Percentiles rank a stretch among this genome's conserved stretches.
phyloP scores from a whole-genome alignment of 2,113 vertebrate species.

The Muscicapa adusta region DNA sequence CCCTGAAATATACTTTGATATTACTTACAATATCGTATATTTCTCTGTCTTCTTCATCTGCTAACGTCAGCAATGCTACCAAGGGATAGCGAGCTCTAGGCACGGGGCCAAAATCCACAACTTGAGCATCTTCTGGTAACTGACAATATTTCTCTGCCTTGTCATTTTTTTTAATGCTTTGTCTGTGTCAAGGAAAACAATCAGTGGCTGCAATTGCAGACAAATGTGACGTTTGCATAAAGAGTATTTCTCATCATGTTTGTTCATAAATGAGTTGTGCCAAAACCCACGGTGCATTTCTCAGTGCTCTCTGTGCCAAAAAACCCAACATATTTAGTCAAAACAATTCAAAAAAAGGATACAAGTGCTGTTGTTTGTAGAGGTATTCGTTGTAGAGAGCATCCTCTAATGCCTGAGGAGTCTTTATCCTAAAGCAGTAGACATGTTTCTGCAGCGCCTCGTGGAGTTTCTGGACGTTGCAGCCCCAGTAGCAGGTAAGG shows the following conservation, averaged over 20 bases:
- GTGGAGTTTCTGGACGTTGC: slow-evolving; percentile 82
- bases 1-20: background rate
- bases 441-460: slow-evolving; percentile 80
- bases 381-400: slow-evolving; percentile 77
- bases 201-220: background rate
- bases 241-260: background rate
- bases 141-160: slow-evolving; percentile 73
- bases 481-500: slow-evolving; percentile 93
- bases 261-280: background rate
- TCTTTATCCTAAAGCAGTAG: slow-evolving; percentile 72
- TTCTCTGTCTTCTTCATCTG: slow-evolving; percentile 77
- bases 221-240: background rate
- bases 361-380: slow-evolving; percentile 82
- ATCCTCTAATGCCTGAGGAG: slow-evolving; percentile 79
- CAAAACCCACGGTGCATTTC: background rate
- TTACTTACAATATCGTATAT: slow-evolving; percentile 88
- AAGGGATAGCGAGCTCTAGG: slow-evolving; percentile 87
- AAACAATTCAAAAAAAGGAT: slow-evolving; percentile 79
- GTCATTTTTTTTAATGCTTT: slow-evolving; percentile 79
- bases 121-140: slow-evolving; percentile 77
- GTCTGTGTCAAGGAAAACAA: slow-evolving; percentile 72
- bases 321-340: background rate
- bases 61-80: slow-evolving; percentile 84
- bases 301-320: background rate
- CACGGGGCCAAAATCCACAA: slow-evolving; percentile 83